Percentiles rank a stretch among this genome's conserved stretches.
Evolutionary conservation across 1,140 invertebrate species (phyloP).

Genomic region (Drosophila pachea): DNA sequence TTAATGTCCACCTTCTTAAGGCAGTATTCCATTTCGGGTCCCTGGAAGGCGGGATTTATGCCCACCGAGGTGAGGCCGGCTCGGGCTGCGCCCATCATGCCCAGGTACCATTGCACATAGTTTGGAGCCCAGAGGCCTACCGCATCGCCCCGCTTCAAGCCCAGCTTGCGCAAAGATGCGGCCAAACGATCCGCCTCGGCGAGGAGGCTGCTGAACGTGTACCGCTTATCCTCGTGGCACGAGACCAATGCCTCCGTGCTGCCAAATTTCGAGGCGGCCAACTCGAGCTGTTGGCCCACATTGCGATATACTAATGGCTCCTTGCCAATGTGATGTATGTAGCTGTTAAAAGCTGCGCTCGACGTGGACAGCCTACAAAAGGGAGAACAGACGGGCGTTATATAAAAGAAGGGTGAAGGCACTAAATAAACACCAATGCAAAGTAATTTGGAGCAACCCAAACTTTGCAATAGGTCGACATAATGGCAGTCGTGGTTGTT

Average conservation of each 20-base stretch:
- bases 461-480: not conserved
- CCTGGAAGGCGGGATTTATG: slow-evolving; percentile 91
- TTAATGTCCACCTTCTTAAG: slow-evolving; percentile 89
- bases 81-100: slow-evolving; percentile 87
- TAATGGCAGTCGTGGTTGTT: not conserved
- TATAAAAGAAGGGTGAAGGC: not conserved
- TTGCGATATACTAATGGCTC: slow-evolving; percentile 82
- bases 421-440: not conserved
- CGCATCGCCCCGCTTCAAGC: slow-evolving; percentile 89
- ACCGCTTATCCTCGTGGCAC: slow-evolving; percentile 81
- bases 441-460: too few relatives aligned
- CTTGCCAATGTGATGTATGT: slow-evolving; percentile 80
- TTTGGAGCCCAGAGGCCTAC: slow-evolving; percentile 95
- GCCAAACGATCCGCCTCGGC: slow-evolving; percentile 87
- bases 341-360: slow-evolving; percentile 18
- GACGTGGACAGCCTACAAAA: slow-evolving; percentile 34
- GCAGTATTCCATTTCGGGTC: slow-evolving; percentile 88
- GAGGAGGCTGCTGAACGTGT: slow-evolving; percentile 84
- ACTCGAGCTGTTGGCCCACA: slow-evolving; percentile 82
- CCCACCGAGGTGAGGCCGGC: slow-evolving; percentile 90
- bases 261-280: slow-evolving; percentile 81
- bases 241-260: slow-evolving; percentile 83
- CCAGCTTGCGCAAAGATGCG: slow-evolving; percentile 87
- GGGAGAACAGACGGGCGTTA: too few relatives aligned
- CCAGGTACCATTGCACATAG: slow-evolving; percentile 88